Evolutionary conservation across 2,113 vertebrate genomes (phyloP).

Genomic region (Glaucomys volans): DNA sequence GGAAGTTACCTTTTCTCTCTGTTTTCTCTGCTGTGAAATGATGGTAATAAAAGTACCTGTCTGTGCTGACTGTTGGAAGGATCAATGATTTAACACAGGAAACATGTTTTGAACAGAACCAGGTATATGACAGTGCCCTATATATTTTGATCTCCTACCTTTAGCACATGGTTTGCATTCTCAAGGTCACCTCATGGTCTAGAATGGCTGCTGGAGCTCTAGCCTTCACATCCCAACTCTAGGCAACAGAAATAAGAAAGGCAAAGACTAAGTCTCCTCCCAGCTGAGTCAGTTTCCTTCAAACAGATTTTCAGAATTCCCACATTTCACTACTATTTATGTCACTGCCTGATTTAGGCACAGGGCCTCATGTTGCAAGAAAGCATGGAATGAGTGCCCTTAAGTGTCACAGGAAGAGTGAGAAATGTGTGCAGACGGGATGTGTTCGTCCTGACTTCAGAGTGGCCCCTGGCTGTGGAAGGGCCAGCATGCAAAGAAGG

Average conservation of each 20-base stretch:
- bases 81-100: neutral
- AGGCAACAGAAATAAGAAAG: neutral
- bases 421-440: neutral
- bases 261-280: neutral
- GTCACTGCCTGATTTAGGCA: neutral
- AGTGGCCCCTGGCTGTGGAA: neutral
- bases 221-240: neutral
- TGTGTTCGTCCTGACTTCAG: neutral
- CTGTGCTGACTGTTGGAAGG: neutral
- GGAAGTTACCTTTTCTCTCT: neutral
- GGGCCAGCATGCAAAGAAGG: neutral
- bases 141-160: neutral
- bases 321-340: neutral
- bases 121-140: neutral
- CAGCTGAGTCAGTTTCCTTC: neutral
- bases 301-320: neutral
- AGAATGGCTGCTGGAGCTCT: slow-evolving; percentile 28
- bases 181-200: neutral
- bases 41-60: neutral
- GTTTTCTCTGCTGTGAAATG: neutral
- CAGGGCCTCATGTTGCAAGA: neutral
- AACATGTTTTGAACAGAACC: slow-evolving; percentile 44
- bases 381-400: neutral
- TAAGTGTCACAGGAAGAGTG: neutral
- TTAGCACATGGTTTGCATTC: neutral